Evolutionary conservation across 2,113 vertebrate genomes (phyloP), one percentile per base, ranked within the genome.

Genomic region (Sinocyclocheilus rhinocerous): DNA sequence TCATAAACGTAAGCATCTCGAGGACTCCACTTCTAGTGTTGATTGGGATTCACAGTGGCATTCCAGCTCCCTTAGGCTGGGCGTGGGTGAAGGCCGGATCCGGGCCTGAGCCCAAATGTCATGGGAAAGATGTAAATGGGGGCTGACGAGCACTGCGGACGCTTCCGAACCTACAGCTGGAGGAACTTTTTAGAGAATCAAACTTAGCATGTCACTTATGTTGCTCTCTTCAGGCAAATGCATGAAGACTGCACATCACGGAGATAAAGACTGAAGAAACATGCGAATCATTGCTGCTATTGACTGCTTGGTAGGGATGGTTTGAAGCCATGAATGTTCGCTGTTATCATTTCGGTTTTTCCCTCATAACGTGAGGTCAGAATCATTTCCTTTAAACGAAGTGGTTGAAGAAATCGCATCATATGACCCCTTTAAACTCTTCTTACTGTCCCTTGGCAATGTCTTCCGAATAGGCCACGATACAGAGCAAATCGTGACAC

Each of bases 161-260:
- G 33, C 24, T 48, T 80, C 45, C 29, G 29, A 69, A 55, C 63
- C 29, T 73, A 69, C 82, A 86, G 69, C 83, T 83, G 70, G 42
- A 75, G 79, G 76, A 88, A 85, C 87, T 85, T 88, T 81, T 89
- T 83, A 42, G 20, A 76, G 83, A 89, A 83, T 89, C 81, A 89
- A 86, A 84, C 55, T 78, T 84, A 84, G 48, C 83, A 81, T 67
- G 79, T 80, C 86, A 85, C n/a, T 52, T 72, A 83, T 29, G 55
- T 33, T 45, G 73, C 83, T 65, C 42, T 63, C 84, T 65, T 69
- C 13, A 29, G 75, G 84, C 57, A 36, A 76, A 52, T 26, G 2
- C 20, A 42, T 73, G 70, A 73, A 73, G 18, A n/a, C 16, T 33
- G 75, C 24, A 1, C 6, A 6, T 76, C 75, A 76, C 24, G 4